A percentile compares a stretch with the other conserved stretches of the same genome.
Evolutionary conservation across 2,113 vertebrate genomes (phyloP).

Genomic region (Tetrao urogallus): DNA sequence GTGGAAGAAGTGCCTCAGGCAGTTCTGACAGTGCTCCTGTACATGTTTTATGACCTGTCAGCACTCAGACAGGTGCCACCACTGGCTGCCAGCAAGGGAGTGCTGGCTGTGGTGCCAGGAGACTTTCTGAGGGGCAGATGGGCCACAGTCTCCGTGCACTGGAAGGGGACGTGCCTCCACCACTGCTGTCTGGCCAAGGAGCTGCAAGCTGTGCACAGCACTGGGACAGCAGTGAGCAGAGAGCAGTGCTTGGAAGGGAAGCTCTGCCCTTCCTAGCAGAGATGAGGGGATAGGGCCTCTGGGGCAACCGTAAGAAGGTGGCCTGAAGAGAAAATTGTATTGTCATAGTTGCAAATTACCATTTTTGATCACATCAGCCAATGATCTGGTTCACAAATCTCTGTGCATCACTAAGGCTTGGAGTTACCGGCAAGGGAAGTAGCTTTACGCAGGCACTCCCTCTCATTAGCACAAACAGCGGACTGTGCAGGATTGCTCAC

Average conservation of each 20-base stretch:
- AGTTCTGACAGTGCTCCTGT: neutral
- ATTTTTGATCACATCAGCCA: neutral
- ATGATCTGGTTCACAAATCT: neutral
- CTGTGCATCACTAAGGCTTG: neutral
- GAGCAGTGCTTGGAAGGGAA: neutral
- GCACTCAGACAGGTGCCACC: constrained; percentile 2
- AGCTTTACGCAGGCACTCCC: neutral
- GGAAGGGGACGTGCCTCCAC: neutral
- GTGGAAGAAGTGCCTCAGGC: neutral
- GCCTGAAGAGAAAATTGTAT: neutral
- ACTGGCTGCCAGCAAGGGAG: neutral
- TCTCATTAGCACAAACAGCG: neutral
- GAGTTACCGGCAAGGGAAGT: neutral
- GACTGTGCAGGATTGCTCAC: no score
- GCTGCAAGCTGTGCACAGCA: neutral
- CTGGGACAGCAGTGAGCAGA: neutral
- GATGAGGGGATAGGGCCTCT: neutral
- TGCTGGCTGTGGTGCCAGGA: fast-evolving
- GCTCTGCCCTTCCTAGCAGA: neutral
- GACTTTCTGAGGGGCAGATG: constrained; percentile 14
- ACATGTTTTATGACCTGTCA: neutral
- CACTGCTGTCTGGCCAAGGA: neutral
- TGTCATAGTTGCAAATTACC: neutral
- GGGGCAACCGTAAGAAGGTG: neutral
- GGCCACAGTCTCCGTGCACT: fast-evolving